phyloP scores from a whole-genome alignment of 1,140 invertebrate species.

The Doryteuthis pealeii region DNA sequence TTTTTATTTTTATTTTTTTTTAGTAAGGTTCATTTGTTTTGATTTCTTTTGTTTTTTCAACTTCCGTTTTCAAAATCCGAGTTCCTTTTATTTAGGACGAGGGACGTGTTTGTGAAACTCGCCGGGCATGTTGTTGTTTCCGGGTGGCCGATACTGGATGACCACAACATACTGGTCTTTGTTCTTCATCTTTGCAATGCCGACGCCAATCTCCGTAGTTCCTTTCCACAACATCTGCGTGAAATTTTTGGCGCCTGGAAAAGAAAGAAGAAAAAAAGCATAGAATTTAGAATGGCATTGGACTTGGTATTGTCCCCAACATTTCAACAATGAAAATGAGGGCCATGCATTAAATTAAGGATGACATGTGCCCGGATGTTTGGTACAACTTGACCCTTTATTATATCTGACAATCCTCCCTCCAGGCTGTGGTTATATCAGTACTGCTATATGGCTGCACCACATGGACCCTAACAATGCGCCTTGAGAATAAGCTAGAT shows the following conservation, averaged over 20 bases:
- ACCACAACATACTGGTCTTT: slow-evolving; percentile 34
- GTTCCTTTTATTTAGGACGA: slow-evolving; percentile 8
- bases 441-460: no score
- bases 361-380: no score
- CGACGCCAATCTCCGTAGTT: slow-evolving; percentile 29
- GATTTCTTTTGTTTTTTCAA: not conserved
- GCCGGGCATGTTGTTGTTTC: slow-evolving; percentile 31
- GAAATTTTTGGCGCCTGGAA: slow-evolving; percentile 28
- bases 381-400: no score
- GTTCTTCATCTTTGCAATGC: slow-evolving; percentile 32
- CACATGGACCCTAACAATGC: no score
- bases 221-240: slow-evolving; percentile 50
- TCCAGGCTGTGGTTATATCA: no score
- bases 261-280: not conserved
- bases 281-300: no score
- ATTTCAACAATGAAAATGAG: not conserved
- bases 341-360: no score
- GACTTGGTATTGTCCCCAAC: no score
- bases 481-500: no score
- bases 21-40: no score
- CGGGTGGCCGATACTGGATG: slow-evolving; percentile 28
- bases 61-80: not conserved
- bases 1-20: no score
- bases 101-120: slow-evolving; percentile 34
- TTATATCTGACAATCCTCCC: no score